A percentile compares a stretch with the other conserved stretches of the same genome.
These are phyloP conservation scores for Styela clava DNA, from an alignment of 23 tunicate genomes.

Conservation along the genomic window DNA sequence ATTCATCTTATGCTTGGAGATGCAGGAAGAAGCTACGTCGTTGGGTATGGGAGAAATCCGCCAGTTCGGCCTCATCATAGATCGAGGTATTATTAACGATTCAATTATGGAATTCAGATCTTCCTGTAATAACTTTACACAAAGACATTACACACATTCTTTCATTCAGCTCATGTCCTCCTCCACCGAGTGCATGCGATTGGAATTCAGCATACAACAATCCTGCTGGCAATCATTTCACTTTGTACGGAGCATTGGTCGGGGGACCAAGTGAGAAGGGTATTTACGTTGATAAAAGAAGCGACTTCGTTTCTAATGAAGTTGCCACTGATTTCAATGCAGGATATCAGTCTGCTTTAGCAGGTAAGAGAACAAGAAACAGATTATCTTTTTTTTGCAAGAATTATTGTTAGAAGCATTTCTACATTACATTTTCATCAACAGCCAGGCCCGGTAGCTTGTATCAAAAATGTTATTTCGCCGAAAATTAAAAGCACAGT, in stretches of 20 bases:
- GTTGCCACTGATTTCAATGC: constrained; percentile 93
- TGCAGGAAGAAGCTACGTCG: constrained; percentile 81
- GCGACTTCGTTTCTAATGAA: constrained; percentile 74
- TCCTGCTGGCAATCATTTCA: constrained; percentile 48
- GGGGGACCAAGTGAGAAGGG: constrained; percentile 70
- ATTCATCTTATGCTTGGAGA: constrained; percentile 83
- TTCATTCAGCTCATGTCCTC: constrained; percentile 63
- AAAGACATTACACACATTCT: no score
- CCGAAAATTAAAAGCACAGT: no score
- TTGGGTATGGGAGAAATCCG: constrained; percentile 76
- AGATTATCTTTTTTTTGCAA: not conserved
- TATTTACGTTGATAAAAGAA: constrained; percentile 54
- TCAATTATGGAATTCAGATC: not conserved
- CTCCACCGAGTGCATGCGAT: constrained; percentile 68
- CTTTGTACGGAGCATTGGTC: constrained; percentile 79
- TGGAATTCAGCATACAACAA: constrained; percentile 49
- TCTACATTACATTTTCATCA: not conserved
- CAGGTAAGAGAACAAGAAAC: constrained; percentile 48
- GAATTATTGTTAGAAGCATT: not conserved
- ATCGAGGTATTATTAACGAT: constrained; percentile 46
- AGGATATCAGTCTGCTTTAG: constrained; percentile 84
- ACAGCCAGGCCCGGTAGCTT: no score
- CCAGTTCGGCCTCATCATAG: constrained; percentile 87
- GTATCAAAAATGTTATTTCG: no score
- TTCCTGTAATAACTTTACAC: no score